phyloP scores from a whole-genome alignment of 2,888 invertebrate genomes.

The Amblyjoppa fuscipennis region DNA sequence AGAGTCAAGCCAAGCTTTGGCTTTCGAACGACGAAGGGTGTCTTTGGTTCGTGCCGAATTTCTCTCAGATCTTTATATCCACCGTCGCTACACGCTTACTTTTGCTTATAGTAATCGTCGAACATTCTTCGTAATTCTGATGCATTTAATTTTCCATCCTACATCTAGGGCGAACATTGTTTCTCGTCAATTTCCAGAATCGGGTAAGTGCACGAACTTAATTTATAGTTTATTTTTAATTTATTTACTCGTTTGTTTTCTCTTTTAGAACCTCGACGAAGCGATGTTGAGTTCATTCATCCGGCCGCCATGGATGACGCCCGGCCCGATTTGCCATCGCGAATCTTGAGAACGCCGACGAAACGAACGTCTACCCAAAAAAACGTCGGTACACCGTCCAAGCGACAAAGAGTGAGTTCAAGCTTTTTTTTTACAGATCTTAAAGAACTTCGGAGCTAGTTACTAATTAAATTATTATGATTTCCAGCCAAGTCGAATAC shows the following conservation, averaged over 20 bases:
- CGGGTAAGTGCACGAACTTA: no score
- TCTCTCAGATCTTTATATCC: no score
- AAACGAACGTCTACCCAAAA: slow-evolving; percentile 41
- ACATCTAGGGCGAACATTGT: no score
- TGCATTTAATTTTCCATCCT: no score
- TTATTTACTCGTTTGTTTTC: neutral
- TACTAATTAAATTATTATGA: neutral
- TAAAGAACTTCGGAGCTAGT: neutral
- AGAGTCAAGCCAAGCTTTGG: no score
- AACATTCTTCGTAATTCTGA: no score
- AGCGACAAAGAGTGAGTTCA: slow-evolving; percentile 57
- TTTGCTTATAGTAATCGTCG: no score
- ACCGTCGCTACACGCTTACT: no score
- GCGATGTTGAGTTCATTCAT: neutral
- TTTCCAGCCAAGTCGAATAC: neutral
- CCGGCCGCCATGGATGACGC: neutral
- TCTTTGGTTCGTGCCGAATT: no score
- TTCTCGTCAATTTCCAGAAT: no score
- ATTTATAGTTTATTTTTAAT: no score
- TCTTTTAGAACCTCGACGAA: neutral
- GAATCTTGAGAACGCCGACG: slow-evolving; percentile 30
- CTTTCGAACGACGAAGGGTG: no score
- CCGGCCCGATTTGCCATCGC: neutral
- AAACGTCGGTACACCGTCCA: slow-evolving; percentile 56
- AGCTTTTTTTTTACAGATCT: neutral